These are phyloP conservation scores for Zygaena filipendulae DNA, from an alignment of 2,888 invertebrate genomes.

Conservation along the genomic window DNA sequence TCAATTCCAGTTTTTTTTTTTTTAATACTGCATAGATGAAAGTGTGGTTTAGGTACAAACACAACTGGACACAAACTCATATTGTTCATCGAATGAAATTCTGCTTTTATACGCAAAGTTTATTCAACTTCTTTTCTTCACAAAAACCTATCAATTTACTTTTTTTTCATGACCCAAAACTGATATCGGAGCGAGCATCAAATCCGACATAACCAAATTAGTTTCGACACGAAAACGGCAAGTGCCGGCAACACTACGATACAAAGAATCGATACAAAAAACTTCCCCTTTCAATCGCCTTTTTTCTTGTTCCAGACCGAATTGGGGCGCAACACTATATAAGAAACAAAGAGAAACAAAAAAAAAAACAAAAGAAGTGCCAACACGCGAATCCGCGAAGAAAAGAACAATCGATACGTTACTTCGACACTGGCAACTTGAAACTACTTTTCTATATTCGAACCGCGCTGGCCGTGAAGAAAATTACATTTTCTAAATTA, in stretches of 20 bases:
- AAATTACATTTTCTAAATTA: conserved; percentile 28
- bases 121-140: conserved; percentile 12
- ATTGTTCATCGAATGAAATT: too few species aligned
- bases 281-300: conserved; percentile 46
- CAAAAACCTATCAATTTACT: conserved; percentile 48
- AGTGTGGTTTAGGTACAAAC: too few species aligned
- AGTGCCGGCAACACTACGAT: conserved; percentile 42
- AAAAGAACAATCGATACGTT: conserved; percentile 39
- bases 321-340: conserved; percentile 36
- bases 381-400: conserved; percentile 29
- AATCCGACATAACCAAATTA: conserved; percentile 52
- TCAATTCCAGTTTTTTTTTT: too few species aligned
- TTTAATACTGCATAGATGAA: too few species aligned
- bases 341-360: conserved; percentile 30
- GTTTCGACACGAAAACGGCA: conserved; percentile 61
- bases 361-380: conserved; percentile 21
- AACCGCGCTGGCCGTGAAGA: conserved; percentile 3
- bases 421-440: conserved; percentile 21
- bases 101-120: too few species aligned
- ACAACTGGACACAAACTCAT: too few species aligned
- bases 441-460: conserved; percentile 12
- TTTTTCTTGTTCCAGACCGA: conserved; percentile 58
- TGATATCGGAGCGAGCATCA: conserved; percentile 50
- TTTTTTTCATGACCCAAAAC: conserved; percentile 38
- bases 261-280: conserved; percentile 55